Evolutionary conservation across 1,140 invertebrate species (phyloP).

Genomic region (Metopolophium dirhodum): DNA sequence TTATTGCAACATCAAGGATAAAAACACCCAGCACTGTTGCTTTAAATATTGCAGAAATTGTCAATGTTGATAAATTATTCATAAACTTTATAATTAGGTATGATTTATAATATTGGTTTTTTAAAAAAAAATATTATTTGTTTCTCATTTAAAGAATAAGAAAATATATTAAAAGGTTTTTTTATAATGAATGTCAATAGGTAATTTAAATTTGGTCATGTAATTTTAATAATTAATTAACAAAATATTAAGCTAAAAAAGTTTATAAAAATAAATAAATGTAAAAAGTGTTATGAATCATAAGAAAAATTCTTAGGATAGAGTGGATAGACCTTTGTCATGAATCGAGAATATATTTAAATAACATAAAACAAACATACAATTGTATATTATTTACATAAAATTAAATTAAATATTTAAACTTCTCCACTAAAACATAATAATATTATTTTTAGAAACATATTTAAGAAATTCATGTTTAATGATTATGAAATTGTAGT

Average conservation of each 20-base stretch:
- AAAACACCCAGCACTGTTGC: not conserved
- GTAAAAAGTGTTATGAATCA: not conserved
- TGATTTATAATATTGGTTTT: not conserved
- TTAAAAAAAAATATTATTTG: not conserved
- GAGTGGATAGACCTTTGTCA: not conserved
- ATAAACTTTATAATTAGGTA: not conserved
- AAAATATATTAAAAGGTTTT: not conserved
- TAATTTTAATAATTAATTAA: not conserved
- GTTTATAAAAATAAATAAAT: not conserved
- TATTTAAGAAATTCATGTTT: too few relatives aligned
- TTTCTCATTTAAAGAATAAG: not conserved
- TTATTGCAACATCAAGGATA: not conserved
- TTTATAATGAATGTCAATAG: not conserved
- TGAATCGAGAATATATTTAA: not conserved
- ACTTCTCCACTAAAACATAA: too few relatives aligned
- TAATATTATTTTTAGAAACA: too few relatives aligned
- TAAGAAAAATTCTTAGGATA: not conserved
- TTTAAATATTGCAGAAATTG: constrained; percentile 3
- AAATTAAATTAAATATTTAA: too few relatives aligned
- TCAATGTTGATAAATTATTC: not conserved
- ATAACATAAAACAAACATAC: not conserved
- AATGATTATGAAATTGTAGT: too few relatives aligned
- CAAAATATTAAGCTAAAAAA: not conserved
- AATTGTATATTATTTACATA: too few relatives aligned
- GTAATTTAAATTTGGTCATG: not conserved